Base-by-base conservation (phyloP, 2,888 invertebrate species). In the Chrysolina americana region DNA sequence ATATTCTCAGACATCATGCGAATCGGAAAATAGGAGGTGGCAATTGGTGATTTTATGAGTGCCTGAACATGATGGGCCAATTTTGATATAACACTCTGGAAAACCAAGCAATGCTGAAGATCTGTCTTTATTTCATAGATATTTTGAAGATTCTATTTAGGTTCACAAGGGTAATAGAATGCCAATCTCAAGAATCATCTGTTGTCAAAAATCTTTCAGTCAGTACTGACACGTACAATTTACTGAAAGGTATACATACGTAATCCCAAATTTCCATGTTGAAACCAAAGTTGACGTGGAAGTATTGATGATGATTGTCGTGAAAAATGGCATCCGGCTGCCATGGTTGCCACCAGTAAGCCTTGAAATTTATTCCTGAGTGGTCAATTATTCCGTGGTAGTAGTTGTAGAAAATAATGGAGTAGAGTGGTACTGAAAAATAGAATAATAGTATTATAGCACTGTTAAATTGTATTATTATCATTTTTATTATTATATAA, bases 251-350 rank as follows among this genome's bases (percentile, higher is more conserved):
- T 78, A 48, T 21, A 80, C 84, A 83, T 81, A 93, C 92, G 89
- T 89, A 92, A 85, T 94, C 94, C 93, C 94, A 94, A 47, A 91
- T 76, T 59, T 86, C 89, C 85, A 92, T 92, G 83, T 94, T 94
- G 84, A 94, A 94, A 0, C 92, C 93, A 81, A 93, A 94, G 87
- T 94, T 94, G 82, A 93, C 92, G 83, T 94, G 94, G 88, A 93
- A 94, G 87, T 93, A 94, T 87, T 94, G 93, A 81, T 94, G 94
- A 79, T 94, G 94, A 82, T 94, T 91, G 84, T 94, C 94, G 80
- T 94, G 94, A 87, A 94, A 94, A 76, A 92, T 92, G 0, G 92
- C 92, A 79, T 93, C 92, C 0, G 94, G 94, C 84, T 94, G 93
- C 93, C 93, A 93, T 0, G 93, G 93, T 87, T 94, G 93, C 93